Evolutionary conservation across 2,797 vertebrate species (phyloP).

Genomic region (Pantherophis vulpinus): DNA sequence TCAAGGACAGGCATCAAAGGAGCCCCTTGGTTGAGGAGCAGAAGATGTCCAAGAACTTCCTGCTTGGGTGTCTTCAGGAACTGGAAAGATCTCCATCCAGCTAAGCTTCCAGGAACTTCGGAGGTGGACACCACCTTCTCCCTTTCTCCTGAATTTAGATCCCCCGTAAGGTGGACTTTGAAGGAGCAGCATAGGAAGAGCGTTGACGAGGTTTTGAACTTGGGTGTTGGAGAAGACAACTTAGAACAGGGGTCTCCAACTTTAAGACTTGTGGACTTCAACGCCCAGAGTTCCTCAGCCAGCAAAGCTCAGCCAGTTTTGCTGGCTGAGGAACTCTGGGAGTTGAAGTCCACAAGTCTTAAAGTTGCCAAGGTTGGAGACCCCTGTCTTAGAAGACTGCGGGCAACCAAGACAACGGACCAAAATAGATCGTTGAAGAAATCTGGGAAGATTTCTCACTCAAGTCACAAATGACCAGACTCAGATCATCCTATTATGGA

Average conservation of each 20-base stretch:
- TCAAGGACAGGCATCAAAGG: slow-evolving; percentile 54
- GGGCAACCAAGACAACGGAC: not conserved
- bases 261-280: no score
- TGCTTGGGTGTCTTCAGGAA: not conserved
- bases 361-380: no score
- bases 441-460: not conserved
- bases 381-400: not conserved
- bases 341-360: no score
- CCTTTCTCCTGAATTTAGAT: not conserved
- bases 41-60: not conserved
- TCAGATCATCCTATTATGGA: not conserved
- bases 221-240: not conserved
- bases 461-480: not conserved
- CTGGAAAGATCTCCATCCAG: not conserved
- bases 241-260: not conserved
- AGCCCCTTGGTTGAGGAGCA: not conserved
- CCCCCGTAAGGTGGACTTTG: no score
- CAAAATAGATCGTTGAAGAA: not conserved
- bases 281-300: no score
- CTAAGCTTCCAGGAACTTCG: not conserved
- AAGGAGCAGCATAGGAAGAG: not conserved
- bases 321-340: no score
- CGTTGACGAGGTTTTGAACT: not conserved
- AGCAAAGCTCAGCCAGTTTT: no score
- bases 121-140: no score